These are phyloP conservation scores for Knipowitschia caucasica DNA, from an alignment of 2,797 vertebrate genomes.

Conservation along the genomic window DNA sequence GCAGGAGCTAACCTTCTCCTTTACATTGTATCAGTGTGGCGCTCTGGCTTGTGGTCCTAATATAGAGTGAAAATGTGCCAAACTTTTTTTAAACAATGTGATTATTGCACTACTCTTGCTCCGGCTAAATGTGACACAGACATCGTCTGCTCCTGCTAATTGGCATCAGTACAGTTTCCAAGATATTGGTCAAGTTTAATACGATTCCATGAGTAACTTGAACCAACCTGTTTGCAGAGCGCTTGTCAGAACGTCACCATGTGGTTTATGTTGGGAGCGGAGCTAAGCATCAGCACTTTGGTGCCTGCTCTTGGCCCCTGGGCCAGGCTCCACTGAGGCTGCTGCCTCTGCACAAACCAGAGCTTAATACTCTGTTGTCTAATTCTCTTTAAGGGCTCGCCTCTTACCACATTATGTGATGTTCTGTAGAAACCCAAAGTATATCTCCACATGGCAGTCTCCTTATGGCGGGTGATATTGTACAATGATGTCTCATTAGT, in stretches of 20 bases:
- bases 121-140: slow-evolving; percentile 17
- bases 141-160: slow-evolving; percentile 1
- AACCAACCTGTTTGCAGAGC: slow-evolving; percentile 18
- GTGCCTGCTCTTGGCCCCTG: slow-evolving; percentile 35
- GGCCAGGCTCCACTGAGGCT: slow-evolving; percentile 35
- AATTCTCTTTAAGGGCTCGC: slow-evolving; percentile 35
- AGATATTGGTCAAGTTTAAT: neutral
- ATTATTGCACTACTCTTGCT: slow-evolving; percentile 11
- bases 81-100: neutral
- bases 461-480: neutral
- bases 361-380: slow-evolving; percentile 22
- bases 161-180: slow-evolving; percentile 1
- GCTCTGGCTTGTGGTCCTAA: neutral
- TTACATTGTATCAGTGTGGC: slow-evolving; percentile 10
- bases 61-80: slow-evolving; percentile 12
- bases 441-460: neutral
- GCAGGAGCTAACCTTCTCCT: slow-evolving; percentile 4
- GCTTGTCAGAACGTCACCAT: slow-evolving; percentile 26
- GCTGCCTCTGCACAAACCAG: slow-evolving; percentile 52
- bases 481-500: slow-evolving; percentile 2
- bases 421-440: slow-evolving; percentile 2
- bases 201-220: neutral
- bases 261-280: slow-evolving; percentile 10
- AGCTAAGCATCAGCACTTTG: slow-evolving; percentile 46
- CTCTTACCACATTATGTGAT: slow-evolving; percentile 15